These are phyloP conservation scores for Mactra quadrangularis DNA, from an alignment of 1,140 invertebrate species.

Conservation along the genomic window DNA sequence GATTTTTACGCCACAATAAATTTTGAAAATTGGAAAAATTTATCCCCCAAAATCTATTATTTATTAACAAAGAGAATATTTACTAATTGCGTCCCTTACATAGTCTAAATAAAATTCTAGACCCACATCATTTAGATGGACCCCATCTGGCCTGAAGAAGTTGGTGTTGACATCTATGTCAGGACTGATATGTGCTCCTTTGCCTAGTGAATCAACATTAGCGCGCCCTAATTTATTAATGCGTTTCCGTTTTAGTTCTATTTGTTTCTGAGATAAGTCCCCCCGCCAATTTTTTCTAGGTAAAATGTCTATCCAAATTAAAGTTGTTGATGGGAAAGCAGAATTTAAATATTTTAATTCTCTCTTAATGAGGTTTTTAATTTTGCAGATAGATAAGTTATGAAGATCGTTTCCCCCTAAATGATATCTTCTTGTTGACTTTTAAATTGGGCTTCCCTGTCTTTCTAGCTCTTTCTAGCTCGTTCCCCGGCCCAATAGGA, in stretches of 20 bases:
- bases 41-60: conserved; percentile 16
- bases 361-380: background rate
- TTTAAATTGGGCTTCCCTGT: background rate
- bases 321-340: background rate
- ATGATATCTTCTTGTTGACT: background rate
- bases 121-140: conserved; percentile 10
- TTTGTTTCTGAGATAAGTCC: background rate
- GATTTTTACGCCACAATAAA: conserved; percentile 37
- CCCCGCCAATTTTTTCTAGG: background rate
- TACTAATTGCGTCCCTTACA: background rate
- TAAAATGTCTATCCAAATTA: conserved; percentile 3
- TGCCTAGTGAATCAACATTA: background rate
- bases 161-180: background rate
- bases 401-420: conserved; percentile 9
- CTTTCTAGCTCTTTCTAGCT: background rate
- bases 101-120: conserved; percentile 19
- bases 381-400: background rate
- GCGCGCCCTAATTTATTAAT: background rate
- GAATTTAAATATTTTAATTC: background rate
- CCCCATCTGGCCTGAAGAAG: background rate
- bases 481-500: conserved; percentile 26
- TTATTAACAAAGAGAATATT: background rate
- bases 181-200: background rate
- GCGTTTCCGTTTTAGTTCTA: background rate
- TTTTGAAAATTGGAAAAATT: too few relatives aligned